Conservation (phyloP, 1,140 invertebrate genomes). For the Ceratoteleas bidentatus region DNA sequence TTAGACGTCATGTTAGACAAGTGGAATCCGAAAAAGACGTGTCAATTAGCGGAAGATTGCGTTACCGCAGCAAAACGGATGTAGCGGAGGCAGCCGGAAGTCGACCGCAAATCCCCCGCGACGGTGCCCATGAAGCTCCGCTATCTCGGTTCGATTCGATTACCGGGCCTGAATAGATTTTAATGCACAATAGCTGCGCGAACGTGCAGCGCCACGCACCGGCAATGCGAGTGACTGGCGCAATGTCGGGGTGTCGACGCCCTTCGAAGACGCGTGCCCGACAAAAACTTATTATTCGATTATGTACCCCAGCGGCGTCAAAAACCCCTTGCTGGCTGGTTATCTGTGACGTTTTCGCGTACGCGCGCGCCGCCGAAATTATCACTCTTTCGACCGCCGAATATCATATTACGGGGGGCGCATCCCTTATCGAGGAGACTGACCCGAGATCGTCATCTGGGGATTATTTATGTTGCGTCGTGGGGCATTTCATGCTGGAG, state of each 20-base stretch:
- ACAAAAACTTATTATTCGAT: constrained; percentile 81
- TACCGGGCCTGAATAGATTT: constrained; percentile 80
- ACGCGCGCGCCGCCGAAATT: constrained; percentile 32
- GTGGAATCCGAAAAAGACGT: too few species aligned
- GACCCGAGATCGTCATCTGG: constrained; percentile 29
- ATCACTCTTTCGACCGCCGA: constrained; percentile 34
- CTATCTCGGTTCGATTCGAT: constrained; percentile 80
- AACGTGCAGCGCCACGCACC: constrained; percentile 58
- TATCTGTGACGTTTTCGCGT: constrained; percentile 52
- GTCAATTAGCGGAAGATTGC: constrained; percentile 16
- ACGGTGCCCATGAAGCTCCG: constrained; percentile 70
- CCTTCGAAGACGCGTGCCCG: constrained; percentile 72
- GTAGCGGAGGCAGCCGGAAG: constrained; percentile 70
- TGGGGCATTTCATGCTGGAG: constrained; percentile 12
- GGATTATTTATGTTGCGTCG: constrained; percentile 31
- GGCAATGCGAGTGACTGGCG: constrained; percentile 68
- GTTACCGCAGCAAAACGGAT: constrained; percentile 44
- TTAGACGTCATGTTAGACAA: too few species aligned
- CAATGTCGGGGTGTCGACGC: constrained; percentile 53
- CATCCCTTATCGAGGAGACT: constrained; percentile 45
- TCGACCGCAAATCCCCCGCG: constrained; percentile 79
- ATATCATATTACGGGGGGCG: constrained; percentile 43
- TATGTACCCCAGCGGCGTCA: constrained; percentile 69
- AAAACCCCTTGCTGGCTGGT: constrained; percentile 53
- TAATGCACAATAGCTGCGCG: constrained; percentile 79